Evolutionary conservation across 2,113 vertebrate species (phyloP).

Genomic region (Physeter macrocephalus): DNA sequence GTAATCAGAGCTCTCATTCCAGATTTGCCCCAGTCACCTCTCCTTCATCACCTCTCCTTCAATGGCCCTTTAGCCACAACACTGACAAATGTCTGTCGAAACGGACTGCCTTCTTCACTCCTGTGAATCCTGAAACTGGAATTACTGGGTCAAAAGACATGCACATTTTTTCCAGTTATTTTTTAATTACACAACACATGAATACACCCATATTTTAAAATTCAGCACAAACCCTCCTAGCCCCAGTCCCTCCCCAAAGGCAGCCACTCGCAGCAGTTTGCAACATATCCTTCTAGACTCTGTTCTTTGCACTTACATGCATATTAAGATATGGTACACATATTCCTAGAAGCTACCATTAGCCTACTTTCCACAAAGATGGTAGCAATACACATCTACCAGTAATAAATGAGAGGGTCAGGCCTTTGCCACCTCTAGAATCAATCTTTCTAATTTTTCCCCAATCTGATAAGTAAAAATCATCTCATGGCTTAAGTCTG

Average conservation of each 20-base stretch:
- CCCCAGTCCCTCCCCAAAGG: not conserved
- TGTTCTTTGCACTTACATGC: not conserved
- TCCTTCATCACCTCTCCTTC: too few species aligned
- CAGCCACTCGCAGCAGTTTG: accelerated
- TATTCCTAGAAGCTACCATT: not conserved
- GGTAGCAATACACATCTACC: not conserved
- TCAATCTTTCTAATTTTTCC: not conserved
- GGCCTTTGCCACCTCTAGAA: not conserved
- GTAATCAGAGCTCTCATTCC: not conserved
- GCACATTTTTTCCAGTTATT: too few species aligned
- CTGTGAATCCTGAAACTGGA: not conserved
- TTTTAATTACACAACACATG: not conserved
- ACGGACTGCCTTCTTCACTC: not conserved
- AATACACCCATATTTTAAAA: not conserved
- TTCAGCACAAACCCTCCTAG: not conserved
- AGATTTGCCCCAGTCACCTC: not conserved
- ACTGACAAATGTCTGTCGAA: too few species aligned
- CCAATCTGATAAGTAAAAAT: not conserved
- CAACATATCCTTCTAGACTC: not conserved
- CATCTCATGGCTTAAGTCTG: not conserved
- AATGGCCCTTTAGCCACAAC: accelerated
- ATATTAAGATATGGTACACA: accelerated
- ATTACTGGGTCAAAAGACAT: not conserved
- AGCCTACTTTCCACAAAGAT: not conserved
- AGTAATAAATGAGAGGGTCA: not conserved